These are phyloP conservation scores for Monochamus saltuarius DNA, from an alignment of 1,140 invertebrate species.

Conservation along the genomic window DNA sequence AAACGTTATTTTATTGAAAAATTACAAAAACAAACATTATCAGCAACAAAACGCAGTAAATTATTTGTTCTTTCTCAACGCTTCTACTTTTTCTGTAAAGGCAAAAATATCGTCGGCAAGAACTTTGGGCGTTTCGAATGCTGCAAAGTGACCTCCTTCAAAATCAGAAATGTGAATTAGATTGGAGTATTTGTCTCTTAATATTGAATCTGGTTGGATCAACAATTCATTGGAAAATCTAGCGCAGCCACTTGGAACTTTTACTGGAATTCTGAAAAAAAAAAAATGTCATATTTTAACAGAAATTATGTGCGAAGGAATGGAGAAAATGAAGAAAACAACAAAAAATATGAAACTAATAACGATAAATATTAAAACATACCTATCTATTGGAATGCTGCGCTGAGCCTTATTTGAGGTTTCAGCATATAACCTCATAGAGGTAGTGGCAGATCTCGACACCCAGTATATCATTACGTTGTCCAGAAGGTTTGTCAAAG, in stretches of 20 bases:
- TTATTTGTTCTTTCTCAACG: too few relatives aligned
- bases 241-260: constrained; percentile 64
- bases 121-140: constrained; percentile 72
- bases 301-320: neutral
- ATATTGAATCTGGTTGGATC: constrained; percentile 58
- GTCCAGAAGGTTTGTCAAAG: constrained; percentile 76
- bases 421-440: constrained; percentile 75
- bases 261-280: constrained; percentile 59
- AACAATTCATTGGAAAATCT: constrained; percentile 61
- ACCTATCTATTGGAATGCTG: constrained; percentile 23
- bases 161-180: constrained; percentile 62
- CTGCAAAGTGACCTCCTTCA: constrained; percentile 82
- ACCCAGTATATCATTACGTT: constrained; percentile 89
- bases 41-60: too few relatives aligned
- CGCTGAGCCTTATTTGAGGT: constrained; percentile 49
- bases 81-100: constrained; percentile 27
- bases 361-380: constrained; percentile 12
- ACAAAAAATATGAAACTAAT: neutral
- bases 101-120: constrained; percentile 62
- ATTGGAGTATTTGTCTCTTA: constrained; percentile 63
- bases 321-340: constrained; percentile 41
- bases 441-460: constrained; percentile 73
- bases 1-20: too few relatives aligned
- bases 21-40: too few relatives aligned
- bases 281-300: neutral